phyloP scores from a whole-genome alignment of 2,888 invertebrate species.

The Callimorpha dominula region DNA sequence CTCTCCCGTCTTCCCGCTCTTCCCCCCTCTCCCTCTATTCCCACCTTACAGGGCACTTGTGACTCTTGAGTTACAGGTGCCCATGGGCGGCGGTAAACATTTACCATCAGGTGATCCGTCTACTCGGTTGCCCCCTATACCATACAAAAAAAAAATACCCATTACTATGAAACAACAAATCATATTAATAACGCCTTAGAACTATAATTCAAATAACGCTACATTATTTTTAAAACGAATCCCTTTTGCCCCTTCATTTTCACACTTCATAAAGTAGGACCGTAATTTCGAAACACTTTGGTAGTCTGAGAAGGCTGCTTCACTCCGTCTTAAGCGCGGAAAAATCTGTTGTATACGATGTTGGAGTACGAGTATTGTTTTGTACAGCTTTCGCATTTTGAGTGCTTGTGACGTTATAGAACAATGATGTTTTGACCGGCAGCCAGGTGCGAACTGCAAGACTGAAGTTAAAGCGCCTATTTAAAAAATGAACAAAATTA shows the following conservation, averaged over 20 bases:
- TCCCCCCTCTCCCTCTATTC: too few species aligned
- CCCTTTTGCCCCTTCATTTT: conserved; percentile 57
- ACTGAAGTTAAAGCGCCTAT: conserved; percentile 62
- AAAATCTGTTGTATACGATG: conserved; percentile 19
- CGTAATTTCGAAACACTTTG: conserved; percentile 71
- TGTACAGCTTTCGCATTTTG: conserved; percentile 59
- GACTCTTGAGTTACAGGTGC: too few species aligned
- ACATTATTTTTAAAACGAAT: conserved; percentile 47
- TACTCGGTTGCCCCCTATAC: too few species aligned
- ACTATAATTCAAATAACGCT: conserved; percentile 39
- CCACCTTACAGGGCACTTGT: too few species aligned
- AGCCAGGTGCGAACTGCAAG: conserved; percentile 62
- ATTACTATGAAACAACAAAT: conserved; percentile 11
- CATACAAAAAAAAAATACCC: conserved; percentile 2
- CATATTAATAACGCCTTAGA: conserved; percentile 31
- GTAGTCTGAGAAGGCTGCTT: conserved; percentile 66
- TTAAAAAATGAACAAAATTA: conserved; percentile 70
- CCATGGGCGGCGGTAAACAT: too few species aligned
- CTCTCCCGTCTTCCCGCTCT: too few species aligned
- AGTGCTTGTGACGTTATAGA: conserved; percentile 68
- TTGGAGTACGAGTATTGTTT: conserved; percentile 30
- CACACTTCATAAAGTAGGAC: conserved; percentile 65
- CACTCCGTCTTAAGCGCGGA: conserved; percentile 48
- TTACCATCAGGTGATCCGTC: too few species aligned
- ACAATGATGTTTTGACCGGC: conserved; percentile 81